These are phyloP conservation scores for Oplegnathus fasciatus DNA, from an alignment of 2,113 vertebrate species.

Conservation along the genomic window DNA sequence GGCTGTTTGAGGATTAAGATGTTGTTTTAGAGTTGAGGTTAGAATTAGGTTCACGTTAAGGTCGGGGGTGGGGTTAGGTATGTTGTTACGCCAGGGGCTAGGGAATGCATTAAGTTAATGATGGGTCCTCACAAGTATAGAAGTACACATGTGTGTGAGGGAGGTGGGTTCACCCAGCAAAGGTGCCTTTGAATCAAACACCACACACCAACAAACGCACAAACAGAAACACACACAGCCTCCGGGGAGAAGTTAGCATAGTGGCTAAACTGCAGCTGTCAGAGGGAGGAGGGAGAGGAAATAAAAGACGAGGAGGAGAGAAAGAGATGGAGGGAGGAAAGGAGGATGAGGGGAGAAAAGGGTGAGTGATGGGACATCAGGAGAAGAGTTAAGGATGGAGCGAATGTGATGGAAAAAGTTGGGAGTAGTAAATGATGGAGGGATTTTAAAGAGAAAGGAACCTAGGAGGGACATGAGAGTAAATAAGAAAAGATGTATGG, in stretches of 20 bases:
- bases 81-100: not conserved
- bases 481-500: not conserved
- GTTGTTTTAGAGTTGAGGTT: not conserved
- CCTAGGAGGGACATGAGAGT: too few species aligned
- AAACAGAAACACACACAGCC: conserved; percentile 3
- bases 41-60: too few species aligned
- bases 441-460: not conserved
- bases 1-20: not conserved
- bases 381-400: not conserved
- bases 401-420: not conserved
- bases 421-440: not conserved
- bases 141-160: not conserved
- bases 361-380: not conserved
- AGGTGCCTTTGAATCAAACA: conserved; percentile 60
- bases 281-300: conserved; percentile 14
- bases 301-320: not conserved
- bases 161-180: conserved; percentile 12
- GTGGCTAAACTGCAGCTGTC: conserved; percentile 59
- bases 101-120: not conserved
- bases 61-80: not conserved
- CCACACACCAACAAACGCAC: not conserved
- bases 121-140: conserved; percentile 5
- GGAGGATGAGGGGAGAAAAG: not conserved
- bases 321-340: too few species aligned
- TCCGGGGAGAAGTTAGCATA: conserved; percentile 46